Evolutionary conservation across 2,113 vertebrate genomes (phyloP), one percentile per base, ranked within the genome.

Genomic region (Gasterosteus aculeatus): DNA sequence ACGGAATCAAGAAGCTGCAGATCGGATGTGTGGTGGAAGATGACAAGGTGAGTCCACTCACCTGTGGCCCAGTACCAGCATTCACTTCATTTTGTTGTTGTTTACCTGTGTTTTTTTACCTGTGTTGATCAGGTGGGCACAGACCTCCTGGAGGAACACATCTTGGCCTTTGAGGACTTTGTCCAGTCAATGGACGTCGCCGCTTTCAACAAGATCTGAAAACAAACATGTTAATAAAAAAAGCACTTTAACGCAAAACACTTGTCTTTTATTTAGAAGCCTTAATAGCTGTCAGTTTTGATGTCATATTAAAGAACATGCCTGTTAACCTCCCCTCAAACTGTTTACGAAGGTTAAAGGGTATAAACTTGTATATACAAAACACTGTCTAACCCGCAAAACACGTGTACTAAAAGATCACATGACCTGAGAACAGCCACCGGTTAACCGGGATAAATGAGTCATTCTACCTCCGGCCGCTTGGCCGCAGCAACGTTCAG

Each of bases 131-230:
- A 92, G 91, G 91, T 99, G 85, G 97, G 98, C 73, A 98, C 96
- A 63, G 97, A 99, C 90, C 92, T 97, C 88, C 92, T 99, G 90
- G 97, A 99, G 86, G 97, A 99, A 72, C 91, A 91, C 54, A 99
- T 99, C 88, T 96, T 95, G 0, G 97, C 96, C 16, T 99, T 99
- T 62, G 97, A 98, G 87, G 97, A 99, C 78, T 96, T 90, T 1
- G 96, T 99, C 44, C 97, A 99, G 92, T 99, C 97, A 16, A 97
- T 99, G 96, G 97, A 99, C n/a, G 96, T 99, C 19, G 98, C 97
- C 54, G 97, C 97, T 68, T 99, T 99, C 93, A 99, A 99, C 92
- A 99, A 99, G 86, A 97, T 99, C 89, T 99, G 92, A 96, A 76
- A 39, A 2, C 29, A 59, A 69, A 62, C 10, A 26, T 33, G 1